phyloP scores from a whole-genome alignment of 2,113 vertebrate species.

The Dasyurus viverrinus region DNA sequence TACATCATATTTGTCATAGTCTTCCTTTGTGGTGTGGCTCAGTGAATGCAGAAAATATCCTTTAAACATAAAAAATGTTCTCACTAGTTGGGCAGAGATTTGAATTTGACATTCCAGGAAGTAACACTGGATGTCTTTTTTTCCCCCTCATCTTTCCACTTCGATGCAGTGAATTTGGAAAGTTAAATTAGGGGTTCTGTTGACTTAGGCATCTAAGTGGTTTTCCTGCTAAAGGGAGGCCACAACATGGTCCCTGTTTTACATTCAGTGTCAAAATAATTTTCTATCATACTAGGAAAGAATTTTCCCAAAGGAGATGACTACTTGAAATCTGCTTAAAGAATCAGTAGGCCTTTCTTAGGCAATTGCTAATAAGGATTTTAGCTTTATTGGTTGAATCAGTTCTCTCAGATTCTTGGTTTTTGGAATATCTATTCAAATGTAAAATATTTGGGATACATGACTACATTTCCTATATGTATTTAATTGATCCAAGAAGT shows the following conservation, averaged over 20 bases:
- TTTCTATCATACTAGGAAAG: conserved; percentile 69
- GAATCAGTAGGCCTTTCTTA: conserved; percentile 43
- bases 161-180: conserved; percentile 38
- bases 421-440: neutral
- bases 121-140: neutral
- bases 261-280: conserved; percentile 70
- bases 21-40: neutral
- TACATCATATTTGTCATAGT: conserved; percentile 23
- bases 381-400: neutral
- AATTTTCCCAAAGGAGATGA: conserved; percentile 61
- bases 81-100: neutral
- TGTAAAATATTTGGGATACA: conserved; percentile 45
- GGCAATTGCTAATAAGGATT: neutral
- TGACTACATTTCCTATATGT: neutral
- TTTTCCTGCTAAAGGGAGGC: conserved; percentile 60
- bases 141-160: conserved; percentile 11
- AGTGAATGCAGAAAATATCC: neutral
- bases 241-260: conserved; percentile 54
- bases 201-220: conserved; percentile 54
- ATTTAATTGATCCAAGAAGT: neutral
- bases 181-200: conserved; percentile 49
- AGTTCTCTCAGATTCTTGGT: neutral
- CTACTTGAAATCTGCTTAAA: conserved; percentile 63
- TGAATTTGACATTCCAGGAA: conserved; percentile 34
- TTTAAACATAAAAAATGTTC: conserved; percentile 16